Base-by-base conservation (phyloP, 2,797 vertebrate species). In the Poecilia gillii region DNA sequence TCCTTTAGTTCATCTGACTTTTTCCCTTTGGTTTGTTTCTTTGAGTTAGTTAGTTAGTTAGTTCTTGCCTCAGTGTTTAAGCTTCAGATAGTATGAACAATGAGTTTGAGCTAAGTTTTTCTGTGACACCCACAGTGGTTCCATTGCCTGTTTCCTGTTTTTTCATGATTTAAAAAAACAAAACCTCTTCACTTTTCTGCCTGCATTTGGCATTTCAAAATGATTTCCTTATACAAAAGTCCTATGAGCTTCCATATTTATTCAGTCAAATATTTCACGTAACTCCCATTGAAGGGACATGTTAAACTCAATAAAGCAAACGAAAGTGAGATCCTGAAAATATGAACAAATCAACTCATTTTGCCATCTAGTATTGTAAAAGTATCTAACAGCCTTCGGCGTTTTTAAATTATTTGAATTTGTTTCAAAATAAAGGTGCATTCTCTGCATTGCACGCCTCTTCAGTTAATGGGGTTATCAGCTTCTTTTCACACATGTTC, bases 401-500 rank as follows among this genome's bases (percentile, higher is more conserved):
- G 55, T 76, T 81, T 53, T 45, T 70, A 73, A 79, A 25, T 78
- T 64, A 81, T 80, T 85, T 78, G 0, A 79, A 80, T 83, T 81
- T 73, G 16, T 85, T 88, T 59, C 16, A 74, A 86, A 86, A 73
- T 43, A 83, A 75, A 73, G 59, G 53, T 46, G 41, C 84, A 75
- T 81, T 83, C 81, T 79, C 76, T 14, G 3, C 73, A 83, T 80
- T 45, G 59, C 77, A 23, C 28, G 28, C 14, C 23, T 77, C 73
- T 66, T 82, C 64, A 81, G 73, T 86, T 90, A 90, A 89, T 81
- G 83, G 76, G 28, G 33, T 88, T 81, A 88, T 86, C 64, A 36
- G 20, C 45, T 76, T 87, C 79, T 81, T 88, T 91, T 90, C 85
- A 89, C 68, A 41, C 76, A 31, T 41, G 28, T 59, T 76, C 72